Evolutionary conservation across 1,140 invertebrate species (phyloP).

Genomic region (Dendrolimus punctatus): DNA sequence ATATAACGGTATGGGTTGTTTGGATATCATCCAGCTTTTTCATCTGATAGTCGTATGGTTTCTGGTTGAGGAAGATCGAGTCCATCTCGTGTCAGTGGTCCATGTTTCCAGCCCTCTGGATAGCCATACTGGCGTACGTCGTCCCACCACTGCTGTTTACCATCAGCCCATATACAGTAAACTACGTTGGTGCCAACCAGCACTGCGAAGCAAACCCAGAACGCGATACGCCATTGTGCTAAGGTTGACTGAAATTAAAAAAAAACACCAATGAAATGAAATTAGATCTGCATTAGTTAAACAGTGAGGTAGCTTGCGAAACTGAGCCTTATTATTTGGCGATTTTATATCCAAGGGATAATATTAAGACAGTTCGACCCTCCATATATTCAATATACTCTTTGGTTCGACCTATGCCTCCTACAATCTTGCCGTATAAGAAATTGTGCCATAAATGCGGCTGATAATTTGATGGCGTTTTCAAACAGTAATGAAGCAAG

Average conservation of each 20-base stretch:
- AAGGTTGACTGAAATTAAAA: slow-evolving; percentile 75
- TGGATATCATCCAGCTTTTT: slow-evolving; percentile 13
- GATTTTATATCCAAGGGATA: no score
- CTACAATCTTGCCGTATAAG: no score
- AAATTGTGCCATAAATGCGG: no score
- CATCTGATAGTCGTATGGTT: slow-evolving; percentile 20
- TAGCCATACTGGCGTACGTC: slow-evolving; percentile 56
- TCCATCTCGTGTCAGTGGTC: slow-evolving; percentile 26
- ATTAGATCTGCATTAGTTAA: no score
- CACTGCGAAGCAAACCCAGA: slow-evolving; percentile 84
- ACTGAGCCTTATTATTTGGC: no score
- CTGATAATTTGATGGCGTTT: no score
- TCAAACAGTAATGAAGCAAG: no score
- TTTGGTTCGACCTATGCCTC: no score
- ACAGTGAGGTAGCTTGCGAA: no score
- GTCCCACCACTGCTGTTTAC: slow-evolving; percentile 81
- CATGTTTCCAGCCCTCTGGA: slow-evolving; percentile 49
- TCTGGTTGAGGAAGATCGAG: slow-evolving; percentile 24
- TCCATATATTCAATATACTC: no score
- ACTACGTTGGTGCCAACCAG: slow-evolving; percentile 80
- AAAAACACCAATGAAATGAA: background rate
- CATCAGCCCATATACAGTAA: slow-evolving; percentile 80
- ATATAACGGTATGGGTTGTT: background rate
- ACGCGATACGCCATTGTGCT: slow-evolving; percentile 84
- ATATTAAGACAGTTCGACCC: no score